Conservation (phyloP, 1,140 invertebrate species). For the Armadillidium nasatum region DNA sequence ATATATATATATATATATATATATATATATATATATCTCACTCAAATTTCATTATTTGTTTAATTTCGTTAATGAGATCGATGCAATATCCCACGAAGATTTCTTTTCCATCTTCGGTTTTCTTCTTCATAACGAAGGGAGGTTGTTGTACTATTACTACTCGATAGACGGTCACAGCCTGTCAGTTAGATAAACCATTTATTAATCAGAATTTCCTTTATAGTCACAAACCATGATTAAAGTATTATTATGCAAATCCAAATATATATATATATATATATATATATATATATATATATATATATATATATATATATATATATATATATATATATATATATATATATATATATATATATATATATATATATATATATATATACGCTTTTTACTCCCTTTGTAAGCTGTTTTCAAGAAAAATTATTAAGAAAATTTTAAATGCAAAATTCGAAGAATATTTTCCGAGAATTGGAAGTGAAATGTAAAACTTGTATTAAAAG, state of each 20-base stretch:
- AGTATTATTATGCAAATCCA: too few species aligned
- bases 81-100: conserved; percentile 87
- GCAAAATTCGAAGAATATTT: too few species aligned
- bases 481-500: too few species aligned
- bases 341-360: conserved; percentile 9
- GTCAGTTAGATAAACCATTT: too few species aligned
- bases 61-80: conserved; percentile 80
- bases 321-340: conserved; percentile 22
- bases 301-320: conserved; percentile 16
- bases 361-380: not conserved
- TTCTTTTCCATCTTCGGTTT: conserved; percentile 48
- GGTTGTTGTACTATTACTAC: conserved; percentile 60
- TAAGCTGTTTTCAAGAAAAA: too few species aligned
- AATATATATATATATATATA: not conserved
- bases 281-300: conserved; percentile 11
- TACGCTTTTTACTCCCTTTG: too few species aligned
- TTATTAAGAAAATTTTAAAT: too few species aligned
- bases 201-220: too few species aligned
- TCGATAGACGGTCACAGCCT: conserved; percentile 42
- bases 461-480: too few species aligned
- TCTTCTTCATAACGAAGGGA: conserved; percentile 67
- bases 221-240: too few species aligned
- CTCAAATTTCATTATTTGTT: conserved; percentile 75
- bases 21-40: conserved; percentile 20
- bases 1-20: conserved; percentile 16